These are phyloP conservation scores for Oceanodroma tethys DNA, from an alignment of 2,113 vertebrate species.

Conservation along the genomic window DNA sequence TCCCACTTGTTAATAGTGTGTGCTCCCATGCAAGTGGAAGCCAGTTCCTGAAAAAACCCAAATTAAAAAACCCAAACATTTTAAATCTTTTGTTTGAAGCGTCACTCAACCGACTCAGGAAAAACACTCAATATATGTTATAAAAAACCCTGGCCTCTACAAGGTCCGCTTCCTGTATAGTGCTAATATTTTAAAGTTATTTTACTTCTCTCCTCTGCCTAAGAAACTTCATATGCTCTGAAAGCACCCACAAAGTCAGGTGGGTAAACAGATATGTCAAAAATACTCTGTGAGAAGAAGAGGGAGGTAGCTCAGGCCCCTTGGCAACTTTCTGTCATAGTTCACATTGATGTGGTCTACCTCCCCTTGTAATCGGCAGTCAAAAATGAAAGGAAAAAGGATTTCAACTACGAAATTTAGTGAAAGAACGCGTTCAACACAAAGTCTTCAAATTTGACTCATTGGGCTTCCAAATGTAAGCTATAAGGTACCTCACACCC, in stretches of 20 bases:
- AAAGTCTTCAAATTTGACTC: background rate
- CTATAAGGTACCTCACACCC: constrained; percentile 28
- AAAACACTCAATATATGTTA: background rate
- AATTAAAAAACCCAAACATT: background rate
- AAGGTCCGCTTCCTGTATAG: background rate
- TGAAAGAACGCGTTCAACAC: background rate
- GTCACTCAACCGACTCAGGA: background rate
- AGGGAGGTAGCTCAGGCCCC: constrained; percentile 46
- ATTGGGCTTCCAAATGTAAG: constrained; percentile 15
- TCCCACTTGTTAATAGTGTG: background rate
- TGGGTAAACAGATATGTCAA: constrained; percentile 31
- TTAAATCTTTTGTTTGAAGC: background rate
- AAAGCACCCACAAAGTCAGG: constrained; percentile 22
- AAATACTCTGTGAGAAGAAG: constrained; percentile 20
- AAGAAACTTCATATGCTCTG: constrained; percentile 45
- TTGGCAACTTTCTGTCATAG: background rate
- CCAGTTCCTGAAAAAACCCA: background rate
- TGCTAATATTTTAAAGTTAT: background rate
- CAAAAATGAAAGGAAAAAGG: background rate
- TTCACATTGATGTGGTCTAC: background rate
- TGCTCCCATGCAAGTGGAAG: background rate
- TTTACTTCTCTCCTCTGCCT: constrained; percentile 40
- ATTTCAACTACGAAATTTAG: background rate
- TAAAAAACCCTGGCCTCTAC: background rate
- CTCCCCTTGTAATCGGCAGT: background rate